Conservation (phyloP, 2,888 invertebrate species). For the Scaptomyza tumidula region DNA sequence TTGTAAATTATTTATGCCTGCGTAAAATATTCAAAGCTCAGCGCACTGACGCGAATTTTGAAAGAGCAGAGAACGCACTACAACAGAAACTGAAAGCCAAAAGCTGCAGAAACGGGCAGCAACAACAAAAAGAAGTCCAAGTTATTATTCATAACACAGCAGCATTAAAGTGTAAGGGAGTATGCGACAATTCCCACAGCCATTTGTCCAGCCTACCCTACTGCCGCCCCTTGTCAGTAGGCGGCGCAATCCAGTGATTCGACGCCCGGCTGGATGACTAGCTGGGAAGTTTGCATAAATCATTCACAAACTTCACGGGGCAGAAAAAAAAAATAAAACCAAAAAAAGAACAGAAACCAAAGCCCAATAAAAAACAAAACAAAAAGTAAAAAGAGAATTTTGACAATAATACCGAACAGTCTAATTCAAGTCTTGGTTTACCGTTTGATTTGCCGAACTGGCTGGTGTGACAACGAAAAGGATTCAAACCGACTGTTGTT, state of each 20-base stretch:
- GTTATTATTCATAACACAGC: slow-evolving; percentile 84
- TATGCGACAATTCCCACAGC: slow-evolving; percentile 79
- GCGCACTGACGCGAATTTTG: slow-evolving; percentile 61
- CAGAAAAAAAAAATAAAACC: slow-evolving; percentile 15
- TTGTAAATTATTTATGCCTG: slow-evolving; percentile 81
- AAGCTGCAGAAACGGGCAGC: slow-evolving; percentile 28
- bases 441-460: slow-evolving; percentile 63
- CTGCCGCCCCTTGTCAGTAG: slow-evolving; percentile 6
- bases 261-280: slow-evolving; percentile 23
- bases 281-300: slow-evolving; percentile 72
- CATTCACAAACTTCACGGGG: slow-evolving; percentile 64
- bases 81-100: slow-evolving; percentile 19
- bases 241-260: slow-evolving; percentile 14
- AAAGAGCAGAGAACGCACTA: slow-evolving; percentile 53
- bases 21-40: slow-evolving; percentile 79
- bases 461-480: slow-evolving; percentile 34
- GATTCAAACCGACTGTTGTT: slow-evolving; percentile 57
- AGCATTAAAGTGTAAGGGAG: slow-evolving; percentile 78
- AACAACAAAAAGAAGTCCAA: slow-evolving; percentile 64
- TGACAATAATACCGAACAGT: slow-evolving; percentile 70
- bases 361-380: slow-evolving; percentile 18
- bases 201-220: slow-evolving; percentile 61
- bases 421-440: slow-evolving; percentile 70
- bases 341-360: slow-evolving; percentile 9
- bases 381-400: slow-evolving; percentile 31